Conservation (phyloP, 2,888 invertebrate species). For the Dryobota labecula region DNA sequence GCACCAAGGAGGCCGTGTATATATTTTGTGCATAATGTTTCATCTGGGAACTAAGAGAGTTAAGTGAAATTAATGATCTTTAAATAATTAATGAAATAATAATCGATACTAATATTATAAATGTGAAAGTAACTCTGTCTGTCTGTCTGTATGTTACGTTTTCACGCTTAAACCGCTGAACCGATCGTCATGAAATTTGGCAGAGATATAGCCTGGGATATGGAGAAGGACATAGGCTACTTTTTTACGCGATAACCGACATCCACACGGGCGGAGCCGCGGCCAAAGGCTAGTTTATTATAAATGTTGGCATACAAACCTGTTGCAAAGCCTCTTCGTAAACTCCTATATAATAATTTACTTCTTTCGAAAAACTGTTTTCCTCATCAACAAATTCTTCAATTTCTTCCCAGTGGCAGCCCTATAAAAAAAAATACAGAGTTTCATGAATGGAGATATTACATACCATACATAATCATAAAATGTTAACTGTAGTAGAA, state of each 20-base stretch:
- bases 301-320: constrained; percentile 63
- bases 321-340: constrained; percentile 84
- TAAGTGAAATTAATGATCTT: not conserved
- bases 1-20: constrained; percentile 81
- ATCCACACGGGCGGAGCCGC: no score
- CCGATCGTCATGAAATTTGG: no score
- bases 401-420: constrained; percentile 83
- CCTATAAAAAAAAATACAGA: constrained; percentile 71
- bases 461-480: no score
- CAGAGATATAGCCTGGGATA: no score
- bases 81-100: no score
- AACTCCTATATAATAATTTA: constrained; percentile 81
- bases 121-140: no score
- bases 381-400: constrained; percentile 79
- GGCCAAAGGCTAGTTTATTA: no score
- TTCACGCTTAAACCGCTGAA: no score
- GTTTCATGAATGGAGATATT: not conserved
- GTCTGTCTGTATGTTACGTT: no score
- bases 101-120: no score
- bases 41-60: constrained; percentile 81
- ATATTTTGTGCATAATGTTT: constrained; percentile 81
- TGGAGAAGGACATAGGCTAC: no score
- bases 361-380: constrained; percentile 72
- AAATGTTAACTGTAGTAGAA: not conserved
- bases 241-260: no score